Evolutionary conservation across 2,797 vertebrate genomes (phyloP).

Genomic region (Oryzias dopingdopingensis): DNA sequence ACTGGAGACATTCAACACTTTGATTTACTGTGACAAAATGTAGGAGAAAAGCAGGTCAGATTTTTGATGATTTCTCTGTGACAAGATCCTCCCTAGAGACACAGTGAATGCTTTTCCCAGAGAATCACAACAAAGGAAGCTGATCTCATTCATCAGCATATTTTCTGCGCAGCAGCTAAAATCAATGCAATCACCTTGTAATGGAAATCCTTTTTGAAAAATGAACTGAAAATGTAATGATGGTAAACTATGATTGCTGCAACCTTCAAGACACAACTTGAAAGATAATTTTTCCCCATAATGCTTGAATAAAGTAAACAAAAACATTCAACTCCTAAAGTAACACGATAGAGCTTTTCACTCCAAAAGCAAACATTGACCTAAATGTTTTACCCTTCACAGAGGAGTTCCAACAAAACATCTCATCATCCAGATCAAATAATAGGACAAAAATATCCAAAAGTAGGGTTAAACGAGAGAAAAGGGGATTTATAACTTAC

Average conservation of each 20-base stretch:
- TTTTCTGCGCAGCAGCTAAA: slow-evolving; percentile 34
- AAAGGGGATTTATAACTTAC: slow-evolving; percentile 45
- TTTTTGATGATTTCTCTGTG: slow-evolving; percentile 9
- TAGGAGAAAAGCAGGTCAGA: background rate
- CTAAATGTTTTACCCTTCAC: background rate
- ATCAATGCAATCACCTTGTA: slow-evolving; percentile 37
- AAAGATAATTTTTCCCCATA: background rate
- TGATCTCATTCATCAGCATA: slow-evolving; percentile 28
- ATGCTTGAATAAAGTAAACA: background rate
- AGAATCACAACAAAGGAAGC: slow-evolving; percentile 20
- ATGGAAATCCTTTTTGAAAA: slow-evolving; percentile 41
- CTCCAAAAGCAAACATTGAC: background rate
- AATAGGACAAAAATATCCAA: background rate
- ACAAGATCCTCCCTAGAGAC: slow-evolving; percentile 42
- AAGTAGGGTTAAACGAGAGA: too few species aligned
- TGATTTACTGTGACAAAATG: too few species aligned
- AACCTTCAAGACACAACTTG: slow-evolving; percentile 10
- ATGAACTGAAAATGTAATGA: slow-evolving; percentile 32
- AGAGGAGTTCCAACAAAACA: background rate
- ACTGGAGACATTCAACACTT: background rate
- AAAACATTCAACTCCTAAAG: too few species aligned
- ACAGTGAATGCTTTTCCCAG: slow-evolving; percentile 23
- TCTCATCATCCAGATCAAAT: background rate
- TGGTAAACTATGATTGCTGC: slow-evolving; percentile 17
- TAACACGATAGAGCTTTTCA: background rate